phyloP scores from a whole-genome alignment of 2,797 vertebrate genomes.

The Pteronotus mesoamericanus region DNA sequence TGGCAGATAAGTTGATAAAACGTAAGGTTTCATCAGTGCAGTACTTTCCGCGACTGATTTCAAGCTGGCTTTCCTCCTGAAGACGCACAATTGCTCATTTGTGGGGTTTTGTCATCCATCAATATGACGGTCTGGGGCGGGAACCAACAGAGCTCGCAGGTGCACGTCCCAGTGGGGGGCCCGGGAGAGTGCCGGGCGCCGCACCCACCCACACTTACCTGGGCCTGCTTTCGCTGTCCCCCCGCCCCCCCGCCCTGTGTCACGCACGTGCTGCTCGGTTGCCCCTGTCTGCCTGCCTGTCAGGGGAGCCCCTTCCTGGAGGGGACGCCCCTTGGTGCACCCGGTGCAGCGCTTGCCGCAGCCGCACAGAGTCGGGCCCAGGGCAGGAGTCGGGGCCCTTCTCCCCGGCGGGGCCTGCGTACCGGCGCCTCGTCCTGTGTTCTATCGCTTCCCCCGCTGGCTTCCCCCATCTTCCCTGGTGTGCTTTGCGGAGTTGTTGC shows the following conservation, averaged over 20 bases:
- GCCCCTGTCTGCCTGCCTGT: rapidly evolving
- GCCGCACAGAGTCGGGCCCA: not conserved
- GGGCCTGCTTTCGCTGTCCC: not conserved
- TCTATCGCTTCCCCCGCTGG: not conserved
- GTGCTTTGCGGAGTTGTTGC: not conserved
- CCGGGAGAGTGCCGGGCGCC: rapidly evolving
- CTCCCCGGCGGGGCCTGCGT: rapidly evolving
- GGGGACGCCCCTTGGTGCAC: no score
- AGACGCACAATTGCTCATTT: not conserved
- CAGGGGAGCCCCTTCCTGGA: not conserved
- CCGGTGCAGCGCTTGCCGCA: not conserved
- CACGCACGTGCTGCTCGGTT: no score
- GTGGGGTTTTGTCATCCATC: not conserved
- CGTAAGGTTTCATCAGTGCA: not conserved
- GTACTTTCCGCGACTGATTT: not conserved
- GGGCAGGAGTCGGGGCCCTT: not conserved
- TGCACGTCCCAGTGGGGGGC: rapidly evolving
- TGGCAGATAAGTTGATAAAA: not conserved
- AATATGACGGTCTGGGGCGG: not conserved
- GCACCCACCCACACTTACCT: rapidly evolving
- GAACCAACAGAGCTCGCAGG: not conserved
- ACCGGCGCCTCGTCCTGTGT: not conserved
- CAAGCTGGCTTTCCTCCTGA: not conserved
- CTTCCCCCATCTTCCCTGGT: not conserved
- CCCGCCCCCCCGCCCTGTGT: rapidly evolving